Base-by-base conservation (phyloP, 2,113 vertebrate genomes). In the Sula dactylatra region DNA sequence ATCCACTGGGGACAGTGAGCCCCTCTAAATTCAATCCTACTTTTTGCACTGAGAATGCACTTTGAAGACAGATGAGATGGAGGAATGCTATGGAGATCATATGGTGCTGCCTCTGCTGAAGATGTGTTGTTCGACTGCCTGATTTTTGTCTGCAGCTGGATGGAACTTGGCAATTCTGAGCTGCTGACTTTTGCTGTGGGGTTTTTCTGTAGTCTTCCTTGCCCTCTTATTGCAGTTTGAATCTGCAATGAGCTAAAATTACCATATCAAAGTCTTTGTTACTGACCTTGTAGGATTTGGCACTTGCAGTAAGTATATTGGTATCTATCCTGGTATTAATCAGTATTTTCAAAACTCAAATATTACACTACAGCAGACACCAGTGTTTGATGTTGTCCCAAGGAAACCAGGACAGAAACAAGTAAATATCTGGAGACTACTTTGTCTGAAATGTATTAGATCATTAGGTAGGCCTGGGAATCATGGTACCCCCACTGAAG, bases 11-110 rank as follows among this genome's bases (percentile, higher is more conserved):
- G 87, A 10, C 65, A 86, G 59, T 45, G 76, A 94, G 87, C 81
- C 95, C 93, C 96, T 94, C 90, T 96, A 90, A 92, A 97, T 97
- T 97, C 95, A 96, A 84, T 97, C 97, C 92, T 98, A 96, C 97
- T 98, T 98, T 98, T 98, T 98, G 98, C 98, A 98, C 98, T 98
- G 98, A 98, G 97, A 98, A 98, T 98, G 98, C 98, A 99, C 98
- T 99, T 99, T 99, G 98, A 98, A 97, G 98, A 98, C 90, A 94
- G 94, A 87, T 90, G 94, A 97, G 97, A 91, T 97, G 96, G 97
- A 96, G 94, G 79, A 95, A 93, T 97, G 96, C 97, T 98, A 96
- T 94, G 93, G 95, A 97, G 93, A 92, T 96, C 94, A 83, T 83
- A 89, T 77, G 95, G 94, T 97, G 93, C 96, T 97, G 94, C 94